These are phyloP conservation scores for Bombus vancouverensis DNA, from an alignment of 1,140 invertebrate genomes.

Conservation along the genomic window DNA sequence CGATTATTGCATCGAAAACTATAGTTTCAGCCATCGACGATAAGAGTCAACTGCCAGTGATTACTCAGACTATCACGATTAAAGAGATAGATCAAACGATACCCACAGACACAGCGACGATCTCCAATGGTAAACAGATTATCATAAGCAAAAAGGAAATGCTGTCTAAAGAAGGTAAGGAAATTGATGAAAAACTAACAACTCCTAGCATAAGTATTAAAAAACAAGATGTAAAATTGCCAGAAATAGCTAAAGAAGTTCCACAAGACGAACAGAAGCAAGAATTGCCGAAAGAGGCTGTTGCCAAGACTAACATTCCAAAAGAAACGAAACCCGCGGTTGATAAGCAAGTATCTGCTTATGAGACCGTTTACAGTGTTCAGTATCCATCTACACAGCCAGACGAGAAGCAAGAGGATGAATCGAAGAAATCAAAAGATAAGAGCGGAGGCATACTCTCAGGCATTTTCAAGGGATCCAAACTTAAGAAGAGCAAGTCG, in stretches of 20 bases:
- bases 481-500: conserved; percentile 73
- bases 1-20: conserved; percentile 62
- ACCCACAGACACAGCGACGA: conserved; percentile 47
- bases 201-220: background rate
- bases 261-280: background rate
- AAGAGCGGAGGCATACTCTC: conserved; percentile 76
- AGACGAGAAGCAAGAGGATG: conserved; percentile 71
- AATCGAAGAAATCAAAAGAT: conserved; percentile 76
- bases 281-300: background rate
- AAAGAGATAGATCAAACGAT: conserved; percentile 56
- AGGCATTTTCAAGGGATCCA: conserved; percentile 78
- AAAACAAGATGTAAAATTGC: conserved; percentile 17
- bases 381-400: conserved; percentile 59
- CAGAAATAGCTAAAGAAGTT: conserved; percentile 24
- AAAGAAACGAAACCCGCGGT: background rate
- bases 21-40: conserved; percentile 63
- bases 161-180: conserved; percentile 73
- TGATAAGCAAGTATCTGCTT: conserved; percentile 56
- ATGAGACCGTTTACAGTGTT: conserved; percentile 73
- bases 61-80: conserved; percentile 68
- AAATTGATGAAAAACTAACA: conserved; percentile 70
- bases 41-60: conserved; percentile 52
- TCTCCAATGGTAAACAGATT: conserved; percentile 56
- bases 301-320: conserved; percentile 10
- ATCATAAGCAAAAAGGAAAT: conserved; percentile 70